Base-by-base conservation (phyloP, 2,797 vertebrate genomes). In the Pantherophis vulpinus region DNA sequence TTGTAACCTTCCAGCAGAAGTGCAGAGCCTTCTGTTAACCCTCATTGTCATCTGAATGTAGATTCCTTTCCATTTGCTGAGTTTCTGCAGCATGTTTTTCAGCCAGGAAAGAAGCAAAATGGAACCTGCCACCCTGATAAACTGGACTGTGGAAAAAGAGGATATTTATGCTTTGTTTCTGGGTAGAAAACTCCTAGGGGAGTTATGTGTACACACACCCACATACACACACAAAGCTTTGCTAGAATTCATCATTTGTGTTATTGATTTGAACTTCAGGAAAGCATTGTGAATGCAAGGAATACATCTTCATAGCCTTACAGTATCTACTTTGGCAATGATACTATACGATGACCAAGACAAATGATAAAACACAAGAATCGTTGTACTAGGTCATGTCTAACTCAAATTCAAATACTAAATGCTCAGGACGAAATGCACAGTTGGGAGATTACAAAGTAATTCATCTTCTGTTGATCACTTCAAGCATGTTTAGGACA, bases 151-250 rank as follows among this genome's bases (percentile, higher is more conserved):
- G 74, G 37, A 83, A 83, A 20, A 47, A 42, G 74, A 83, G 9
- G 37, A 47, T 83, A 83, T 83, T 83, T 23, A 42, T 83, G 18
- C 37, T 83, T 47, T 42, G 20, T 42, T 83, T 83, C 74, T 47
- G 37, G 9, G 20, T 8, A 83, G 37, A 83, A 1, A 83, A 87
- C 47, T 92, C 96, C 42, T 93, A 89, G 95, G 93, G 14, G 7
- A 37, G n/a, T 2, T 74, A 20, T 74, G 6, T 12, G 13, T 4
- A n/a, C 9, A 11, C 60, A 29, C 27, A 37, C 37, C 37, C 37
- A 63, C 25, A 32, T 14, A 70, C 66, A 32, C 9, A 27, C 60
- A 63, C 27, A 95, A 51, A 93, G 87, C 4, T 88, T 92, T 79
- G 89, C 92, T 92, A 86, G 90, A 18, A 90, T 86, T 60, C 1